phyloP scores from a whole-genome alignment of 1,140 invertebrate species.

The Triops longicaudatus region DNA sequence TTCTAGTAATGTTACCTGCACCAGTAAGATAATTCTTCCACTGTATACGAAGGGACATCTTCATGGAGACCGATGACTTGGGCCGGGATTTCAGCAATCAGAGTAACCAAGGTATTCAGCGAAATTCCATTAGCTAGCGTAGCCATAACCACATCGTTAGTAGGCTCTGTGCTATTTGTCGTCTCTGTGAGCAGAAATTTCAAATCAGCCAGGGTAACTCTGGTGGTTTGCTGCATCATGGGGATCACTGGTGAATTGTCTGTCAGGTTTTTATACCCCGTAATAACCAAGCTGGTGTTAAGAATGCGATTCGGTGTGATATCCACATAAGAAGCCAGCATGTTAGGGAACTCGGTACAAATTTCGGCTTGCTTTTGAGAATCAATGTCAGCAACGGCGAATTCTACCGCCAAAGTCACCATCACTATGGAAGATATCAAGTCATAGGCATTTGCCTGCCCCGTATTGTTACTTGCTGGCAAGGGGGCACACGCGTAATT shows the following conservation, averaged over 20 bases:
- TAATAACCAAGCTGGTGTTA: neutral
- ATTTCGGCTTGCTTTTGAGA: neutral
- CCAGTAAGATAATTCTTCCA: slow-evolving; percentile 24
- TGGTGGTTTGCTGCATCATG: neutral
- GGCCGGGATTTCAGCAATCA: neutral
- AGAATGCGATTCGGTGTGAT: neutral
- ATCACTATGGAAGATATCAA: neutral
- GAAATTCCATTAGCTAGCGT: slow-evolving; percentile 19
- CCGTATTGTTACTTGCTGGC: neutral
- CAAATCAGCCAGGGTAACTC: neutral
- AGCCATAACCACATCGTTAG: slow-evolving; percentile 17
- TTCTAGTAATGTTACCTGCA: slow-evolving; percentile 27
- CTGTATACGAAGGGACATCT: neutral
- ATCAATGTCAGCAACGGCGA: neutral
- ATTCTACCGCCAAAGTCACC: neutral
- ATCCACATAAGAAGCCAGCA: neutral
- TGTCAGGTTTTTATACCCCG: neutral
- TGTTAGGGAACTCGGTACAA: neutral
- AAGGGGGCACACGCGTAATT: neutral
- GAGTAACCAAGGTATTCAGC: slow-evolving; percentile 9
- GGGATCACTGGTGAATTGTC: neutral
- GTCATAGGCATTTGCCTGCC: neutral
- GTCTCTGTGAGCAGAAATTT: slow-evolving; percentile 19
- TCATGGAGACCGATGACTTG: slow-evolving; percentile 23
- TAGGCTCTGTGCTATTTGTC: neutral